Percentiles rank a stretch among this genome's conserved stretches.
Evolutionary conservation across 2,113 vertebrate genomes (phyloP).

Genomic region (Phylloscopus trochiloides): DNA sequence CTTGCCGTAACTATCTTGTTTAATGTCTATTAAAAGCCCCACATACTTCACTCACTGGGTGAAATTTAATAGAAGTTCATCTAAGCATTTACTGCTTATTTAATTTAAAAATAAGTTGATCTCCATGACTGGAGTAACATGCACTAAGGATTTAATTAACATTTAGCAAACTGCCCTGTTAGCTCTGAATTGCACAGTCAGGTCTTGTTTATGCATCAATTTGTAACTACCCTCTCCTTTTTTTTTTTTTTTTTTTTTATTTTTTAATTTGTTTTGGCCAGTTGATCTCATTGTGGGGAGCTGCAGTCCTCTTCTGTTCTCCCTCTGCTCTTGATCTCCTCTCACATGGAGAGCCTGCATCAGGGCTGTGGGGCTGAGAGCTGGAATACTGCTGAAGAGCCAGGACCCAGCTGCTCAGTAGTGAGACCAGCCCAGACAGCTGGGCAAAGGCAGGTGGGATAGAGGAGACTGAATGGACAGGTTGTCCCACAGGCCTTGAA

Average conservation of each 20-base stretch:
- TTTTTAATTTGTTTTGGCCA: background rate
- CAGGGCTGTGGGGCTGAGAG: background rate
- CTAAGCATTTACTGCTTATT: slow-evolving; percentile 78
- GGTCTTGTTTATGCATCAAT: slow-evolving; percentile 55
- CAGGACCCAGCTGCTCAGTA: background rate
- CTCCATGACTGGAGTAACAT: slow-evolving; percentile 72
- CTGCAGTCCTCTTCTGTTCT: background rate
- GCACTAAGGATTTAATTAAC: slow-evolving; percentile 77
- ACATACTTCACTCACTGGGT: slow-evolving; percentile 68
- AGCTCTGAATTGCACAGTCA: slow-evolving; percentile 61
- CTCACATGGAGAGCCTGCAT: background rate
- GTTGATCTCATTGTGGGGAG: background rate
- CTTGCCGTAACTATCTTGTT: slow-evolving; percentile 70
- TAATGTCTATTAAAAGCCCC: slow-evolving; percentile 72
- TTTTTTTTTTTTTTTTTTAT: too few relatives aligned
- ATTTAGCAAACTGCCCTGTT: slow-evolving; percentile 71
- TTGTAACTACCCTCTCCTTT: background rate
- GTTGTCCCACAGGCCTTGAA: background rate
- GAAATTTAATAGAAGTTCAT: slow-evolving; percentile 79
- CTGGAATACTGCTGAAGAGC: background rate
- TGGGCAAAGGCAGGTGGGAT: background rate
- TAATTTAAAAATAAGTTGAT: slow-evolving; percentile 80
- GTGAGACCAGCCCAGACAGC: background rate
- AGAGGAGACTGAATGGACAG: background rate
- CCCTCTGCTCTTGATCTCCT: background rate